Conservation (phyloP, 2,797 vertebrate genomes). For the Hephaestus fuliginosus region DNA sequence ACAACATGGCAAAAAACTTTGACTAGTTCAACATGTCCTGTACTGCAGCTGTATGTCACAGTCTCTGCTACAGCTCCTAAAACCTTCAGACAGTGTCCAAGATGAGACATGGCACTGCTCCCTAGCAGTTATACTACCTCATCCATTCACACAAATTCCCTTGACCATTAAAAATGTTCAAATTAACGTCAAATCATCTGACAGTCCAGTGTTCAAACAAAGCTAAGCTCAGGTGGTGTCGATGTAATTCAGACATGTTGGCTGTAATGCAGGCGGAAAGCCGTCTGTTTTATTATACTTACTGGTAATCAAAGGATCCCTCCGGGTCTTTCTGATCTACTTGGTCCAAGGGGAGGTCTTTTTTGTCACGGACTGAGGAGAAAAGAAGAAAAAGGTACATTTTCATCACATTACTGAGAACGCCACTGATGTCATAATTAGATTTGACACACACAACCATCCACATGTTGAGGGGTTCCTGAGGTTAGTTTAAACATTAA, state of each 20-base stretch:
- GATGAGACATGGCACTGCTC: not conserved
- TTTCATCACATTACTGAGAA: not conserved
- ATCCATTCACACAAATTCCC: not conserved
- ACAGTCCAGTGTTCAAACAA: not conserved
- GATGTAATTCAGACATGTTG: not conserved
- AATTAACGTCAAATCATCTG: not conserved
- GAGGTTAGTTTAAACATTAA: constrained; percentile 12
- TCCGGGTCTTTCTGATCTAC: constrained; percentile 97
- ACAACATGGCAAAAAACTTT: no score
- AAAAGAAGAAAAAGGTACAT: constrained; percentile 3
- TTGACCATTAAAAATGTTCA: not conserved
- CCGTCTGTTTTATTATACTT: constrained; percentile 64
- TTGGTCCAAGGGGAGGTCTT: constrained; percentile 92
- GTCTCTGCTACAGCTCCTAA: not conserved
- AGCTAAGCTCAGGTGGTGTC: not conserved
- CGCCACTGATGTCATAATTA: not conserved
- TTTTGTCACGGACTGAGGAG: constrained; percentile 93
- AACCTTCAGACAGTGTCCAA: not conserved
- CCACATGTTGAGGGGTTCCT: not conserved
- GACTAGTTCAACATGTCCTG: not conserved
- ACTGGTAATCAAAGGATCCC: constrained; percentile 98
- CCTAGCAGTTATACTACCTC: not conserved
- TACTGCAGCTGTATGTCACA: not conserved
- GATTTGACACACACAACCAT: not conserved
- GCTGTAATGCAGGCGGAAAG: not conserved